phyloP scores from a whole-genome alignment of 1,140 invertebrate species.

The Homarus americanus region DNA sequence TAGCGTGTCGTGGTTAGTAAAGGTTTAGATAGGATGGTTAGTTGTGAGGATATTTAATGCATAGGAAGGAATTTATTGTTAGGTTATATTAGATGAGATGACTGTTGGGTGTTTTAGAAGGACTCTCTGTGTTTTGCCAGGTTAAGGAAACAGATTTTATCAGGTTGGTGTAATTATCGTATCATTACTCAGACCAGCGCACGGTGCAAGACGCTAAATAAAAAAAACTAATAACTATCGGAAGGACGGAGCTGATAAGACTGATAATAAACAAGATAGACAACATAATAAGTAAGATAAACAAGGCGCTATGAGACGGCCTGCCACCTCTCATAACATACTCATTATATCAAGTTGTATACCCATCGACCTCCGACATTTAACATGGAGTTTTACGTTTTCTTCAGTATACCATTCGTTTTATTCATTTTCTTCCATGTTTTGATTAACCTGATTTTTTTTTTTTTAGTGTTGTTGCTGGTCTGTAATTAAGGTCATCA shows the following conservation, averaged over 20 bases:
- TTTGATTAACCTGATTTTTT: too few relatives aligned
- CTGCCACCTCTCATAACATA: not conserved
- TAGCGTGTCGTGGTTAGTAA: too few relatives aligned
- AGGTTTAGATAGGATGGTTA: too few relatives aligned
- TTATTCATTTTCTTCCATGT: too few relatives aligned
- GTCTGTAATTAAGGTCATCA: too few relatives aligned
- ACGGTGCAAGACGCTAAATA: not conserved
- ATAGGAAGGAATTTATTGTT: too few relatives aligned
- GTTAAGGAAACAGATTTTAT: not conserved
- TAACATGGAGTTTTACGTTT: not conserved
- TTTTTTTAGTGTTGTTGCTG: too few relatives aligned
- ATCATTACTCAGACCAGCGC: not conserved
- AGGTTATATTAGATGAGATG: too few relatives aligned
- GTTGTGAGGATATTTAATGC: too few relatives aligned
- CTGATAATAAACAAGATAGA: slow-evolving; percentile 9
- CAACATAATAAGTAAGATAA: slow-evolving; percentile 8
- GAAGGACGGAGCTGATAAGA: not conserved
- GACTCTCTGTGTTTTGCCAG: not conserved
- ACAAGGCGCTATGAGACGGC: not conserved
- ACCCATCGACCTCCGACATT: not conserved
- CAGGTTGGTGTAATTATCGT: not conserved
- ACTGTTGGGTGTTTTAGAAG: too few relatives aligned
- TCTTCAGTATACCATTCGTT: not conserved
- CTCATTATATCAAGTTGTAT: not conserved
- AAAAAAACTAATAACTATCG: not conserved